phyloP scores from a whole-genome alignment of 2,888 invertebrate species.

The Craniophora ligustri region DNA sequence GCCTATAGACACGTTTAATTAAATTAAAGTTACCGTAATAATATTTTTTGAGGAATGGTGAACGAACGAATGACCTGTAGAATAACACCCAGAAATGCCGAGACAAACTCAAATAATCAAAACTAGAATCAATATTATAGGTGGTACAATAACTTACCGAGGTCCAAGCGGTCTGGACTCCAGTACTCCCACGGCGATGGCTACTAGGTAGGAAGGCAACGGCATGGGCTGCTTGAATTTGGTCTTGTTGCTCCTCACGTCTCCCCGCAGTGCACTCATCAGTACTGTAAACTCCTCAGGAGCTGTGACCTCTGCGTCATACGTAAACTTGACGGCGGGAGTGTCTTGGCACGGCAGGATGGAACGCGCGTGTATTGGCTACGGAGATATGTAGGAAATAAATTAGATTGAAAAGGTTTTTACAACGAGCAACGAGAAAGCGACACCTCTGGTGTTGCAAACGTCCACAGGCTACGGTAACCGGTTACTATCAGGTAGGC shows the following conservation, averaged over 20 bases:
- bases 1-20: too few species aligned
- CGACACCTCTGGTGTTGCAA: too few species aligned
- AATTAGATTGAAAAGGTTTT: not conserved
- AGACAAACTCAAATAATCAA: too few species aligned
- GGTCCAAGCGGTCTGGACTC: constrained; percentile 93
- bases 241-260: constrained; percentile 78
- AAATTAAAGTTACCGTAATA: too few species aligned
- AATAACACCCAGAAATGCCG: too few species aligned
- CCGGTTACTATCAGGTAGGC: too few species aligned
- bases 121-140: not conserved
- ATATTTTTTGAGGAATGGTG: too few species aligned
- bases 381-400: constrained; percentile 44
- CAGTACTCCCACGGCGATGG: constrained; percentile 95
- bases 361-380: constrained; percentile 96
- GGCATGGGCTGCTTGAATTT: constrained; percentile 93
- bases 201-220: constrained; percentile 96
- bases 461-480: too few species aligned
- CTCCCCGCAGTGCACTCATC: constrained; percentile 94
- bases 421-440: too few species aligned
- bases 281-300: constrained; percentile 93
- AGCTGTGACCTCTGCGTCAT: constrained; percentile 92
- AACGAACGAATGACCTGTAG: too few species aligned
- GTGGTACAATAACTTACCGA: constrained; percentile 71
- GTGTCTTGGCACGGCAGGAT: constrained; percentile 98
- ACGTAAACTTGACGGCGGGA: constrained; percentile 96